Conservation (phyloP, 2,797 vertebrate genomes). For the Enoplosus armatus region DNA sequence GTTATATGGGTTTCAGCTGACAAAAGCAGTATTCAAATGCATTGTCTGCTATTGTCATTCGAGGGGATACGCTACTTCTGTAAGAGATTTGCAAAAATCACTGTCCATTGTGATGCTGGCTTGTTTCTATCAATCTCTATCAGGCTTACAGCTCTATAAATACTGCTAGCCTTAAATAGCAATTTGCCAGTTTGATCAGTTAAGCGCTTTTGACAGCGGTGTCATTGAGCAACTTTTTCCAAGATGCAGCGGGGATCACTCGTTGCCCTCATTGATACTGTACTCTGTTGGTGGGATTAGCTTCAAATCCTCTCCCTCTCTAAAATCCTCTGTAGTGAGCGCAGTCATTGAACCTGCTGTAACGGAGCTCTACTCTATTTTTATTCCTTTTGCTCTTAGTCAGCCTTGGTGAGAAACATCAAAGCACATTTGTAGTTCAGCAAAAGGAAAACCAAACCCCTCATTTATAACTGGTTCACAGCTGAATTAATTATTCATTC, state of each 20-base stretch:
- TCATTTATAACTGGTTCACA: slow-evolving; percentile 72
- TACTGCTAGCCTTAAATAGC: slow-evolving; percentile 57
- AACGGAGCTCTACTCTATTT: slow-evolving; percentile 74
- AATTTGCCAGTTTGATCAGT: slow-evolving; percentile 73
- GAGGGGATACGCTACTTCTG: slow-evolving; percentile 37
- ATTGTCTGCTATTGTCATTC: slow-evolving; percentile 37
- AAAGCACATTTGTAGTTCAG: slow-evolving; percentile 75
- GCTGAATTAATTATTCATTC: slow-evolving; percentile 78
- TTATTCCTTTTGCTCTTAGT: slow-evolving; percentile 66
- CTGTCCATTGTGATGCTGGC: slow-evolving; percentile 50
- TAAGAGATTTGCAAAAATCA: slow-evolving; percentile 53
- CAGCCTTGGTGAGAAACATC: slow-evolving; percentile 74
- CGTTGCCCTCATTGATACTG: slow-evolving; percentile 76
- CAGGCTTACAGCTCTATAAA: slow-evolving; percentile 58
- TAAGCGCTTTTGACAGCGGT: slow-evolving; percentile 70
- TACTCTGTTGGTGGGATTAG: slow-evolving; percentile 79
- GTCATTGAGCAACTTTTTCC: slow-evolving; percentile 70
- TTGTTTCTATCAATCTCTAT: slow-evolving; percentile 52
- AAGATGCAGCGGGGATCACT: slow-evolving; percentile 66
- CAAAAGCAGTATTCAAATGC: slow-evolving; percentile 35
- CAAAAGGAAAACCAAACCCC: slow-evolving; percentile 59
- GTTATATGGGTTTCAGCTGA: slow-evolving; percentile 27
- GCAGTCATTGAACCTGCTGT: slow-evolving; percentile 76
- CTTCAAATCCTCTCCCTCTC: slow-evolving; percentile 76
- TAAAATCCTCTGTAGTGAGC: slow-evolving; percentile 75